Evolutionary conservation across 2,113 vertebrate species (phyloP).

Genomic region (Lepisosteus oculatus): DNA sequence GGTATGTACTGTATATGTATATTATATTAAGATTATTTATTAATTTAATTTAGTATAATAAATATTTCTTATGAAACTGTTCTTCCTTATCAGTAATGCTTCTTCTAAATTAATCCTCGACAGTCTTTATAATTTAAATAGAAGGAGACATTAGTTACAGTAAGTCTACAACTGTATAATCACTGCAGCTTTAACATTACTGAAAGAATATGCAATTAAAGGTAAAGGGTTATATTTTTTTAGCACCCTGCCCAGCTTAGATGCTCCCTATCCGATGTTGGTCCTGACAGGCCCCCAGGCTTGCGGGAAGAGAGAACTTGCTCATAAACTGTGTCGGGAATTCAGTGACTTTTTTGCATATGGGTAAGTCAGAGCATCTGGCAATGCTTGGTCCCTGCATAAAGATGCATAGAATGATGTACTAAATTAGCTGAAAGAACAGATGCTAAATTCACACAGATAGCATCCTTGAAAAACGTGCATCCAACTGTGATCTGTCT

Average conservation of each 20-base stretch:
- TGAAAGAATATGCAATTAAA: neutral
- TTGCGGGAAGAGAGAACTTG: constrained; percentile 81
- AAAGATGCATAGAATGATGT: neutral
- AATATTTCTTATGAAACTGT: too few relatives aligned
- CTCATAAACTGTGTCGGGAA: constrained; percentile 78
- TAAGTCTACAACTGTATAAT: too few relatives aligned
- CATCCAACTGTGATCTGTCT: neutral
- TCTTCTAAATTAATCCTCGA: too few relatives aligned
- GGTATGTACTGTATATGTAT: too few relatives aligned
- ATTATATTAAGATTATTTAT: too few relatives aligned
- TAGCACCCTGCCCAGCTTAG: constrained; percentile 74
- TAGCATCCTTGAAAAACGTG: neutral
- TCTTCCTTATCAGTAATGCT: too few relatives aligned
- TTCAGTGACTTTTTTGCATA: constrained; percentile 79
- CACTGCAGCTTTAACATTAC: too few relatives aligned
- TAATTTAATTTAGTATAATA: too few relatives aligned
- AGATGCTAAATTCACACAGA: neutral
- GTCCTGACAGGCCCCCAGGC: constrained; percentile 79
- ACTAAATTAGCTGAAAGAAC: constrained; percentile 3
- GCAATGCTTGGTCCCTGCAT: neutral
- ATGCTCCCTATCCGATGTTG: constrained; percentile 83
- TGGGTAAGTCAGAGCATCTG: constrained; percentile 64
- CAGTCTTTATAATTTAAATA: too few relatives aligned
- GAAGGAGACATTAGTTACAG: too few relatives aligned
- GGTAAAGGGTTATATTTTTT: neutral